These are phyloP conservation scores for Callimorpha dominula DNA, from an alignment of 2,888 invertebrate species.

Conservation along the genomic window DNA sequence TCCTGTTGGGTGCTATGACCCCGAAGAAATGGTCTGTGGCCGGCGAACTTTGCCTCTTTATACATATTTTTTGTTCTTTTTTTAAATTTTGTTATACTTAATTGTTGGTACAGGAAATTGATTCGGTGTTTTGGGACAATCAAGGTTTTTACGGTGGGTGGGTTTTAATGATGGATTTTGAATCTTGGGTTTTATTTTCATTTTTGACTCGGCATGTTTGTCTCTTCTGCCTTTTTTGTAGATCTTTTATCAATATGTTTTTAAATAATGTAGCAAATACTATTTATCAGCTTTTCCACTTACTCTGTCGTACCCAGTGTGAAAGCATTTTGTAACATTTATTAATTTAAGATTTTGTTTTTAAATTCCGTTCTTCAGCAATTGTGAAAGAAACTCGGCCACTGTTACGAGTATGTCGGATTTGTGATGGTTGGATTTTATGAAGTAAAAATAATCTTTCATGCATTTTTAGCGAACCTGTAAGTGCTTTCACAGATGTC, in stretches of 20 bases:
- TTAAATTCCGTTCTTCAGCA: not conserved
- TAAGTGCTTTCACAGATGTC: not conserved
- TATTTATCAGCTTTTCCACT: not conserved
- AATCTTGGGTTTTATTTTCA: constrained; percentile 35
- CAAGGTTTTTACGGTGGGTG: constrained; percentile 74
- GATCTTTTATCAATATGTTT: not conserved
- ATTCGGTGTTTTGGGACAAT: constrained; percentile 64
- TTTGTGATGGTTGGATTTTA: not conserved
- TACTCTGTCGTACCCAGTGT: not conserved
- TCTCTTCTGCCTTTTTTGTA: not conserved
- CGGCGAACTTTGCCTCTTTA: constrained; percentile 73
- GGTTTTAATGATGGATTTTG: constrained; percentile 29
- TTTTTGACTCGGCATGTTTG: constrained; percentile 13
- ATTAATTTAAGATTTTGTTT: not conserved
- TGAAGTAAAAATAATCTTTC: not conserved
- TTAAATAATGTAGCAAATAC: not conserved
- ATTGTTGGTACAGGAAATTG: constrained; percentile 81
- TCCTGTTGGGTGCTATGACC: constrained; percentile 86
- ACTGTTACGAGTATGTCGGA: not conserved
- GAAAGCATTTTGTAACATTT: too few species aligned
- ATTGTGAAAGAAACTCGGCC: not conserved
- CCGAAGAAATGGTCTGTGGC: constrained; percentile 80
- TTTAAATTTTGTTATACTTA: constrained; percentile 56
- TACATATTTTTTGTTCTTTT: constrained; percentile 65
- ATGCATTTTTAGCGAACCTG: not conserved